Base-by-base conservation (phyloP, 2,888 invertebrate species). In the Neoaliturus tenellus region DNA sequence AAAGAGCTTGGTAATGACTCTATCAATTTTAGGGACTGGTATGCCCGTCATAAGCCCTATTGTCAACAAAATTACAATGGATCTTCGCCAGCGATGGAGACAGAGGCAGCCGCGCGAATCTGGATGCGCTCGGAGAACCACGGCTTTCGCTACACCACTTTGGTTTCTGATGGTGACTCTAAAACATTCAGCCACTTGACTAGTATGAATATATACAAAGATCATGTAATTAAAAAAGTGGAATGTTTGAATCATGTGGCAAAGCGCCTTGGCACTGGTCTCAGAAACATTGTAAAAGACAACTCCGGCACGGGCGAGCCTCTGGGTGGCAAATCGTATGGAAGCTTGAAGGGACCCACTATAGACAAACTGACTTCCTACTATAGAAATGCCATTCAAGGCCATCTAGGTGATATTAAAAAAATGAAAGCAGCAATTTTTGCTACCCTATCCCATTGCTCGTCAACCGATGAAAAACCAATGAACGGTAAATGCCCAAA, bases 41-140 rank as follows among this genome's bases (percentile, higher is more conserved):
- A 51, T 35, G 80, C 85, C 80, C 83, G 51, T 3, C 87, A 87
- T 51, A 71, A 44, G 39, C 48, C 82, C 25, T 48, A 62, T 41
- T 87, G 85, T 78, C 44, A 80, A 75, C 82, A 82, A 23, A 86
- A 87, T 83, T 85, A 85, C 75, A 14, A 28, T 44, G 85, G 84
- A 35, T 85, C 82, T 35, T 86, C 85, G 33, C 83, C 84, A 58
- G 85, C 86, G n/a, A 86, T 86, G 86, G 87, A 87, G 71, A 84
- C 85, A 31, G 78, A 48, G 20, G 48, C 81, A 31, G 84, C 81
- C 28, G 81, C 80, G 23, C 55, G 83, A n/a, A 81, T 81, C 20
- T 85, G 83, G 85, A 81, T 81, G 44, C 73, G 83, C 20, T 85
- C 78, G 33, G 71, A 71, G 28, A 44, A 69, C n/a, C 51, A 62